A percentile compares a stretch with the other conserved stretches of the same genome.
phyloP scores from a whole-genome alignment of 1,140 invertebrate species.

The Notospermus geniculatus region DNA sequence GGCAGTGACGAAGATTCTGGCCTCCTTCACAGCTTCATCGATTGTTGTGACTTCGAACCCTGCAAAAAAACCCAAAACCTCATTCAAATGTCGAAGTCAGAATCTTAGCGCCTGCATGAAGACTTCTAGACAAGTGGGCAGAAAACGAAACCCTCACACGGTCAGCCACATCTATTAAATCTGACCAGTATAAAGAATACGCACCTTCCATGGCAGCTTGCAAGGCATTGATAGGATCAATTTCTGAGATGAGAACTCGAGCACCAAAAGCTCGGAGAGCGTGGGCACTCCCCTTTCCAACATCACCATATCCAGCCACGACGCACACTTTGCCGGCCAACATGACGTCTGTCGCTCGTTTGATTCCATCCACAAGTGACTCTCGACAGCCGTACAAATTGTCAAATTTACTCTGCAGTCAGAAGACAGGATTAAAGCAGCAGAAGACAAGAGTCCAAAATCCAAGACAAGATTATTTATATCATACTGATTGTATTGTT shows the following conservation, averaged over 20 bases:
- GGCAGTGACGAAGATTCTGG: constrained; percentile 96
- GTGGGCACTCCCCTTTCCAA: constrained; percentile 97
- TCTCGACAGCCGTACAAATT: constrained; percentile 98
- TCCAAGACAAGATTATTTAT: too few relatives aligned
- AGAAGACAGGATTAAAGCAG: too few relatives aligned
- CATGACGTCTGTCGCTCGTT: constrained; percentile 97
- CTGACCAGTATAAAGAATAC: neutral
- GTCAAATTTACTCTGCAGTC: constrained; percentile 97
- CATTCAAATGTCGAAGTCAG: too few relatives aligned
- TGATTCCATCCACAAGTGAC: constrained; percentile 97
- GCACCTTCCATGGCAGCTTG: constrained; percentile 97
- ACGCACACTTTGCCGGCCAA: constrained; percentile 97
- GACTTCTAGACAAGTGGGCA: too few relatives aligned
- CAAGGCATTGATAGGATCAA: constrained; percentile 98
- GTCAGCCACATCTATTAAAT: too few relatives aligned
- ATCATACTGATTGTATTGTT: too few relatives aligned
- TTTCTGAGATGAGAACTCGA: constrained; percentile 94
- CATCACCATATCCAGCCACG: constrained; percentile 98
- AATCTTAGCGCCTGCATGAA: too few relatives aligned
- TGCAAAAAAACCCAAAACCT: constrained; percentile 29
- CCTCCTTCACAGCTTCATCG: constrained; percentile 87
- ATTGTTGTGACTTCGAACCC: constrained; percentile 87
- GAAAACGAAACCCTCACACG: too few relatives aligned
- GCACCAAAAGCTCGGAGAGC: constrained; percentile 92
- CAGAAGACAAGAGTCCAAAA: too few relatives aligned